phyloP scores from a whole-genome alignment of 2,888 invertebrate genomes.

The Lithophane ornitopus region DNA sequence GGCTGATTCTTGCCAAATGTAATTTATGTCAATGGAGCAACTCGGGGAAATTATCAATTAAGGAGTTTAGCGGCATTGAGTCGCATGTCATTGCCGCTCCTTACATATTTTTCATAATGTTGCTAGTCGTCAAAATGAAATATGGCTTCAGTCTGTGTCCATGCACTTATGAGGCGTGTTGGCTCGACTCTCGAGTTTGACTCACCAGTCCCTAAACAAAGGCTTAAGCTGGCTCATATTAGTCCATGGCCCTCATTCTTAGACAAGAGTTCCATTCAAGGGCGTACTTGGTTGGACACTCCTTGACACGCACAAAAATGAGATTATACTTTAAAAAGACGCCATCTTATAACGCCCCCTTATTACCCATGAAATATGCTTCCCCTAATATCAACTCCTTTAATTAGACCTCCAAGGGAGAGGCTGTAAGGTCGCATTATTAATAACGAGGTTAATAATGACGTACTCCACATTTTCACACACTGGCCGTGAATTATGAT shows the following conservation, averaged over 20 bases:
- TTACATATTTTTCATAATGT: conserved; percentile 23
- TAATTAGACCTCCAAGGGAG: conserved; percentile 51
- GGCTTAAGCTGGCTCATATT: conserved; percentile 15
- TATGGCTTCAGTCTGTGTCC: conserved; percentile 40
- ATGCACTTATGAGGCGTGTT: conserved; percentile 19
- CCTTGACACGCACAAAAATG: conserved; percentile 15
- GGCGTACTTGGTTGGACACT: conserved; percentile 3
- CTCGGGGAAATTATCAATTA: conserved; percentile 38
- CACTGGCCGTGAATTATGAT: conserved; percentile 48
- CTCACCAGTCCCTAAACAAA: conserved; percentile 37
- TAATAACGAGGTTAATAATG: conserved; percentile 58
- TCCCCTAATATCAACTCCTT: conserved; percentile 36
- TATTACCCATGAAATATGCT: conserved; percentile 34
- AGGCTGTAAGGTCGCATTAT: conserved; percentile 42
- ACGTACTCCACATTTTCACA: conserved; percentile 40
- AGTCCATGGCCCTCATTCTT: conserved; percentile 17
- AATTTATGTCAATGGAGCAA: conserved; percentile 26
- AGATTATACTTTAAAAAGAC: neutral
- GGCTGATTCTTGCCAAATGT: conserved; percentile 22
- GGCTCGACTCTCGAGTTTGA: conserved; percentile 28
- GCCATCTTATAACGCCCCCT: neutral
- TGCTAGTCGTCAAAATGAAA: conserved; percentile 12
- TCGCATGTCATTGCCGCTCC: neutral
- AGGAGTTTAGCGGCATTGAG: conserved; percentile 30
- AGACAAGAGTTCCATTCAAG: conserved; percentile 6